These are phyloP conservation scores for Polypterus bichir DNA, from an alignment of 2,113 vertebrate genomes.

Conservation along the genomic window DNA sequence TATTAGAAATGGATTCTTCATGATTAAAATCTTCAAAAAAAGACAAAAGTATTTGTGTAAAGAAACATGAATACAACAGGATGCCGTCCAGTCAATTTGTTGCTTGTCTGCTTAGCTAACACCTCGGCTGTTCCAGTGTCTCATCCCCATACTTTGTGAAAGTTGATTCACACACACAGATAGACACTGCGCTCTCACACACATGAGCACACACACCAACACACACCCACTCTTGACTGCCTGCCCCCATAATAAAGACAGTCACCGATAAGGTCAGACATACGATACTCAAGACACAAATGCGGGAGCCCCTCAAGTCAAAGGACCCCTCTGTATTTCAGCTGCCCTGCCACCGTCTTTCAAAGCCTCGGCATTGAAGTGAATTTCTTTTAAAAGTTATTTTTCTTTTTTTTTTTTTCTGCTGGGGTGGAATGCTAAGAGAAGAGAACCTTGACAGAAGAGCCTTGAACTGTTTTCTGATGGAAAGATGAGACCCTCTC, in stretches of 20 bases:
- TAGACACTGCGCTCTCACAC: too few relatives aligned
- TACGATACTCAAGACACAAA: constrained; percentile 75
- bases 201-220: too few relatives aligned
- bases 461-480: constrained; percentile 86
- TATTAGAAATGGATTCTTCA: too few relatives aligned
- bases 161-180: too few relatives aligned
- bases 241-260: constrained; percentile 71
- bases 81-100: too few relatives aligned
- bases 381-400: constrained; percentile 84
- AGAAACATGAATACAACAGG: too few relatives aligned
- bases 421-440: constrained; percentile 42
- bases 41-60: too few relatives aligned
- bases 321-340: constrained; percentile 60
- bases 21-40: too few relatives aligned
- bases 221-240: too few relatives aligned
- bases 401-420: constrained; percentile 15
- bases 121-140: too few relatives aligned
- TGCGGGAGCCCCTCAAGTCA: constrained; percentile 73
- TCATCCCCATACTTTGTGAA: too few relatives aligned
- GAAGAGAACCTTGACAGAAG: constrained; percentile 81
- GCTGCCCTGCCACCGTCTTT: constrained; percentile 62
- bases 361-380: constrained; percentile 74
- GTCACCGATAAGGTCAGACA: constrained; percentile 90
- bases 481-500: constrained; percentile 88
- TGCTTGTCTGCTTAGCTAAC: too few relatives aligned